Percentiles rank a stretch among this genome's conserved stretches.
Evolutionary conservation across 2,113 vertebrate genomes (phyloP).

Genomic region (Cyanoramphus novaezelandiae): DNA sequence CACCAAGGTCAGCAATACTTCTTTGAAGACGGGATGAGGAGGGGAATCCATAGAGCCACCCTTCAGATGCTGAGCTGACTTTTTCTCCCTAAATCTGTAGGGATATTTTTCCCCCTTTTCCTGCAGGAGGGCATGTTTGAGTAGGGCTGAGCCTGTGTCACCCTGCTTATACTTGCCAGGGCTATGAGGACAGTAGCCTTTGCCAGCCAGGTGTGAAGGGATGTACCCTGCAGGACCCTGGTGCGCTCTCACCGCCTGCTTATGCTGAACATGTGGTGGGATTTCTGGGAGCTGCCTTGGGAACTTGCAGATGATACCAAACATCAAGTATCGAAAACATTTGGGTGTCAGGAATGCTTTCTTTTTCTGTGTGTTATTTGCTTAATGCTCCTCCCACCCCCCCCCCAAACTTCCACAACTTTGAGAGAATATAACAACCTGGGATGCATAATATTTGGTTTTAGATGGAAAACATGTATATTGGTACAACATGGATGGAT

Average conservation of each 20-base stretch:
- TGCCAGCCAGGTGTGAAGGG: neutral
- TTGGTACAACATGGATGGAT: neutral
- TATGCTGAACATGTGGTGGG: neutral
- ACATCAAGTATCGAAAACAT: neutral
- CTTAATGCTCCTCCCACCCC: neutral
- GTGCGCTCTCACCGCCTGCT: accelerated
- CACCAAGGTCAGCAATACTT: neutral
- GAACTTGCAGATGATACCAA: neutral
- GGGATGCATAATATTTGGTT: neutral
- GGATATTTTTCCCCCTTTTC: accelerated
- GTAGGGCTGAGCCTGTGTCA: neutral
- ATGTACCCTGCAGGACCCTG: neutral
- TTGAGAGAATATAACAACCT: neutral
- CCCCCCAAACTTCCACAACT: neutral
- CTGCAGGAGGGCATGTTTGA: neutral
- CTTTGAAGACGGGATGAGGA: neutral
- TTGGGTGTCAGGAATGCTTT: neutral
- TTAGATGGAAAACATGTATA: neutral
- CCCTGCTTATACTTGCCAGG: neutral
- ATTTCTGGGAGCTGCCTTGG: neutral
- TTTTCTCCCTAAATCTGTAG: neutral
- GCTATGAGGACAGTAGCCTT: neutral
- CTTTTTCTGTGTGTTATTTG: neutral
- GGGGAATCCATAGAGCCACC: neutral
- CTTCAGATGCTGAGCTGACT: neutral